Conservation (phyloP, 2,113 vertebrate species). For the Tor tambroides region DNA sequence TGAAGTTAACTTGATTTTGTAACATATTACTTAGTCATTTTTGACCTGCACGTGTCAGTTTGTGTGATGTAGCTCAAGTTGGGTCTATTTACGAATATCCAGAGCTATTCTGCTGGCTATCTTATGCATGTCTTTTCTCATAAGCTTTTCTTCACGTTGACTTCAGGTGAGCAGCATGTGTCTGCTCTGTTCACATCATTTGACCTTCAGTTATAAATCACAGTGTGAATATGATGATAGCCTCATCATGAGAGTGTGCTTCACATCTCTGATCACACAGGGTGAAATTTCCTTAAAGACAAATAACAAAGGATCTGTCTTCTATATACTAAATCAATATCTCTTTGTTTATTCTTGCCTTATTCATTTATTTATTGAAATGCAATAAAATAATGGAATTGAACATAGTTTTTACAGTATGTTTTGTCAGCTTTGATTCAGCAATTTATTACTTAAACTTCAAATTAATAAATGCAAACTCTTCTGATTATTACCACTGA, state of each 20-base stretch:
- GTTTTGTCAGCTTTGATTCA: not conserved
- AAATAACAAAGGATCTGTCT: not conserved
- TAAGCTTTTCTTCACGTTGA: not conserved
- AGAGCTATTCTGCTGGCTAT: not conserved
- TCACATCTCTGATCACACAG: not conserved
- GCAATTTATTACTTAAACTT: too few relatives aligned
- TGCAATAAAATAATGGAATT: not conserved
- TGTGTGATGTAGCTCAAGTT: not conserved
- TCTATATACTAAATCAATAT: not conserved
- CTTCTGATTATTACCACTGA: not conserved
- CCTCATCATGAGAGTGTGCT: not conserved
- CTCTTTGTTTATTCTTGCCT: not conserved
- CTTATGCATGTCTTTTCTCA: not conserved
- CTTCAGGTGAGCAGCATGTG: not conserved
- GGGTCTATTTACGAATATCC: not conserved
- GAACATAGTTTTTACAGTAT: not conserved
- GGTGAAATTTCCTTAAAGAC: too few relatives aligned
- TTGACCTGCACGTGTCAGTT: not conserved
- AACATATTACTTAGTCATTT: not conserved
- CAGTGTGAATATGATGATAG: not conserved
- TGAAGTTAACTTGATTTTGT: not conserved
- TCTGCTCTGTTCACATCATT: constrained; percentile 5
- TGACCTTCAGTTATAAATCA: not conserved
- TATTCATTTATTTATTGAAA: not conserved
- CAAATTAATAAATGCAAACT: not conserved